phyloP scores from a whole-genome alignment of 2,888 invertebrate species.

The Pterobdella sp. region DNA sequence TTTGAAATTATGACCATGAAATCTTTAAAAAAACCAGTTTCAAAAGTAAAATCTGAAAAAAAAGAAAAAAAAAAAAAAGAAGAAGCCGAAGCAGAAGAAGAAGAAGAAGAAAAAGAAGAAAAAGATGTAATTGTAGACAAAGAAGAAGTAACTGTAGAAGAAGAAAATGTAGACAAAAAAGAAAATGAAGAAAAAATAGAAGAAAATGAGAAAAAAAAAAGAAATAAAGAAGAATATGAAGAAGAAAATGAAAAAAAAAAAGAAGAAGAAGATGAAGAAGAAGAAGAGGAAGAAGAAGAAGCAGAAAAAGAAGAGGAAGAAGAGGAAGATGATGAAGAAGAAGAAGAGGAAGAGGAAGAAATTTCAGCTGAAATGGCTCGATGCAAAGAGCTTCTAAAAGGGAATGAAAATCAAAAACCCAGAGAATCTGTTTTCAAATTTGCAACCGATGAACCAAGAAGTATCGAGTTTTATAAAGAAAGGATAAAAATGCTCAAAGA shows the following conservation, averaged over 20 bases:
- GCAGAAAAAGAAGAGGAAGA: background rate
- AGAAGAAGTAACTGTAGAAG: background rate
- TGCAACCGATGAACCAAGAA: no score
- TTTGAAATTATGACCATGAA: no score
- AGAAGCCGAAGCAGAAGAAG: background rate
- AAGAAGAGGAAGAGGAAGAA: background rate
- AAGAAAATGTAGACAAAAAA: background rate
- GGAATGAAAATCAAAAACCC: no score
- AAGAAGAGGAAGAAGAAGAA: background rate
- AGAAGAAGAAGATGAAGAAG: background rate
- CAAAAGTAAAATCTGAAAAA: background rate
- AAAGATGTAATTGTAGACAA: background rate
- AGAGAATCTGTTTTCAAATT: no score
- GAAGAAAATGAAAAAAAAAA: background rate
- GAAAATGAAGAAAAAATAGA: background rate
- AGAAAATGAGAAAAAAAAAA: background rate
- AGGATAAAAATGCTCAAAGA: background rate
- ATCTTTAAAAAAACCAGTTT: background rate
- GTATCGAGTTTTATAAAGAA: no score
- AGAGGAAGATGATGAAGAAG: background rate
- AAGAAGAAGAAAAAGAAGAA: background rate
- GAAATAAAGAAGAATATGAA: background rate
- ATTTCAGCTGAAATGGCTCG: no score
- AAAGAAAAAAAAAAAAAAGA: background rate
- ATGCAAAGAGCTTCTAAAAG: no score